Evolutionary conservation across 2,888 invertebrate genomes (phyloP), one percentile per base, ranked within the genome.

Genomic region (Chorisops tibialis): DNA sequence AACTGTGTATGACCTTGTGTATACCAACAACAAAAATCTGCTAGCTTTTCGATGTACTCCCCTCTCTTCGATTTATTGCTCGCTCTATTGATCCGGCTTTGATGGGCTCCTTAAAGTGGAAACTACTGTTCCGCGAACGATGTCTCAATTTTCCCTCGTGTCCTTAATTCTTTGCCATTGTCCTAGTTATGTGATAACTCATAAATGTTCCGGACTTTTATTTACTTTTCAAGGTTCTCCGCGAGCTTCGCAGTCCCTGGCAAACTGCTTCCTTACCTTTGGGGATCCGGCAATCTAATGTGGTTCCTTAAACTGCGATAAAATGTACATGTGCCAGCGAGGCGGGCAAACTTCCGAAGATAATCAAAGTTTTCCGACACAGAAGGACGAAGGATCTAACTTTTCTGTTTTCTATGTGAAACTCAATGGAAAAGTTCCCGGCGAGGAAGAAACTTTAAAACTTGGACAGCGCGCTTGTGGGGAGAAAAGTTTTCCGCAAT

Each of bases 351-450:
- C n/a, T 16, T 14, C 12, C 39, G 16, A 39, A n/a, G 12, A 22
- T 12, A 18, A 50, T 50, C 50, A 50, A 50, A 50, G 30, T 50
- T 50, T 35, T 50, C 50, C 24, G 19, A 24, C 48, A 49, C 14
- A 30, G 9, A 11, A 9, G 14, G 16, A 35, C 35, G 18, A 35
- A 50, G 16, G 35, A 16, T 30, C 50, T 35, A 50, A 50, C 50
- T 50, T 50, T 50, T 50, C 50, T 24, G 22, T 35, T 35, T 48
- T 48, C 37, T 16, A 30, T 12, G 11, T 30, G 16, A 35, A 50
- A 50, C 30, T 50, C 35, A 16, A 12, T 21, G 48, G 22, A 48
- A 48, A 35, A 50, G 50, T 50, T 50, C 22, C 9, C 18, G 24
- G 3, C 50, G 22, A 12, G 35, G 19, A 43, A 16, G 16, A 41